phyloP scores from a whole-genome alignment of 2,888 invertebrate genomes.

The Leptopilina myrica region DNA sequence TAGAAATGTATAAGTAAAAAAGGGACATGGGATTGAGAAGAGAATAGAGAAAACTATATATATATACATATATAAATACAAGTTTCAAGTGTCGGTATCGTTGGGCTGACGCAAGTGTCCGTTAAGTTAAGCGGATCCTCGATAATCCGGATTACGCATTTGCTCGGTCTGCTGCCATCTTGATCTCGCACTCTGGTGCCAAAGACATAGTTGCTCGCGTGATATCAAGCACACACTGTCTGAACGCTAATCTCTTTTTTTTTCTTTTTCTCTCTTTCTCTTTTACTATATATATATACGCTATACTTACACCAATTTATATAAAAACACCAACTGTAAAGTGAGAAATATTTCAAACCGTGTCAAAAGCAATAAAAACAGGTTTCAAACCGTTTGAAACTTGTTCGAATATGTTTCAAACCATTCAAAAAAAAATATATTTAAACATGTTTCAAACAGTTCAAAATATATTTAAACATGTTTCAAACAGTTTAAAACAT shows the following conservation, averaged over 20 bases:
- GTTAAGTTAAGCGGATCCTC: slow-evolving; percentile 75
- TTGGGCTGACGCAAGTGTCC: slow-evolving; percentile 73
- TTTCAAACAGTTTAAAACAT: no score
- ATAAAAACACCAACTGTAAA: neutral
- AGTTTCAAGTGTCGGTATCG: slow-evolving; percentile 62
- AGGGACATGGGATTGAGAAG: neutral
- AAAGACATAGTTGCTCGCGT: slow-evolving; percentile 72
- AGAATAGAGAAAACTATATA: neutral
- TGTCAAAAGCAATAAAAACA: no score
- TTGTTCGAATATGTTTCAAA: no score
- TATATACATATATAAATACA: no score
- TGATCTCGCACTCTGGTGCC: slow-evolving; percentile 68
- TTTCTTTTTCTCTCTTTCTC: no score
- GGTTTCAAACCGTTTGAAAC: no score
- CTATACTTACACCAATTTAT: neutral
- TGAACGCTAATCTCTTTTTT: slow-evolving; percentile 48
- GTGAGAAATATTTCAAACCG: no score
- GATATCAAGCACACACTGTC: slow-evolving; percentile 59
- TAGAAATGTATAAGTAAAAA: neutral
- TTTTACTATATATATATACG: no score
- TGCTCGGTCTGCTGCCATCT: slow-evolving; percentile 71
- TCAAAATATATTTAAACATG: no score
- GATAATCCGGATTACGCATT: slow-evolving; percentile 76
- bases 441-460: no score
- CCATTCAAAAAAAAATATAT: no score